Conservation (phyloP, 2,797 vertebrate genomes). For the Kryptopterus vitreolus region DNA sequence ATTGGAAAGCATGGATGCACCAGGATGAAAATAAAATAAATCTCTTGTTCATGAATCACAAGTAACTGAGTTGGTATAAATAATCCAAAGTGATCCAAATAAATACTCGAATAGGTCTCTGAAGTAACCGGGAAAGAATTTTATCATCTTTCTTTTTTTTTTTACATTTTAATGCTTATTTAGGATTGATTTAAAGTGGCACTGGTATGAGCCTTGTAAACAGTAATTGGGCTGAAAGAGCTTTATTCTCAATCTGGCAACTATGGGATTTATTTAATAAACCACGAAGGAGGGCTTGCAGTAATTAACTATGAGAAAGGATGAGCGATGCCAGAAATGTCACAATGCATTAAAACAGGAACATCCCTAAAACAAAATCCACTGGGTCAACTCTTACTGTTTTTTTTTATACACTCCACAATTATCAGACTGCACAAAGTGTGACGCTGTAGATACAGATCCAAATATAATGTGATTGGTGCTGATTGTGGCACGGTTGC, state of each 20-base stretch:
- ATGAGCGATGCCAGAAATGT: constrained; percentile 9
- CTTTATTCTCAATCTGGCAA: constrained; percentile 17
- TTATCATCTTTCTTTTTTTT: not conserved
- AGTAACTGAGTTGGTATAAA: not conserved
- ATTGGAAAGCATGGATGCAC: not conserved
- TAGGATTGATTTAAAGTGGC: not conserved
- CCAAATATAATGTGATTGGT: not conserved
- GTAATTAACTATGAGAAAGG: constrained; percentile 29
- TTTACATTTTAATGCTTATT: not conserved
- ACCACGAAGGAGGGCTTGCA: not conserved
- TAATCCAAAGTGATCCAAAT: not conserved
- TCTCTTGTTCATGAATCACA: not conserved
- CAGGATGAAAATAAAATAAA: not conserved
- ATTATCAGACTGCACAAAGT: not conserved
- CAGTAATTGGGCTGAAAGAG: not conserved
- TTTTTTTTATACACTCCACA: not conserved
- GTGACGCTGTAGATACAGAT: not conserved
- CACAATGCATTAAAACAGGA: constrained; percentile 23
- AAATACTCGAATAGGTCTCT: not conserved
- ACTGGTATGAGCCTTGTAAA: not conserved
- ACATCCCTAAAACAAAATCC: not conserved
- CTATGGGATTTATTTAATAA: constrained; percentile 26
- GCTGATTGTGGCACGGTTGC: not conserved
- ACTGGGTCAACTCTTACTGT: not conserved
- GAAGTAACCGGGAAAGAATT: not conserved